Percentiles rank a stretch among this genome's conserved stretches.
Evolutionary conservation across 2,113 vertebrate species (phyloP).

Genomic region (Cervus canadensis): DNA sequence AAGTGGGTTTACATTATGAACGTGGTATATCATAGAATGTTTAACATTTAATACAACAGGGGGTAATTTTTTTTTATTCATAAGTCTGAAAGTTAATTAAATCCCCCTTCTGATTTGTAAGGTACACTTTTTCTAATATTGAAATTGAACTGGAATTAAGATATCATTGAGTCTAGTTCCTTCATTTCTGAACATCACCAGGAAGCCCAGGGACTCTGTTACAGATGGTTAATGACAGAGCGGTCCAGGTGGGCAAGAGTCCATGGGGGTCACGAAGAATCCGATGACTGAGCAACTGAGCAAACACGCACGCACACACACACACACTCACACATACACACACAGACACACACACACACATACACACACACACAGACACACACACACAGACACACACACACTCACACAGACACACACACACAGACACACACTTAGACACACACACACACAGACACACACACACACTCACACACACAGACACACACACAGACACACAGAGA

Average conservation of each 20-base stretch:
- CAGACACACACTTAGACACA: not conserved
- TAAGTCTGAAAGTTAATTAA: slow-evolving; percentile 14
- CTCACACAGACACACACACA: not conserved
- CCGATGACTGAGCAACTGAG: not conserved
- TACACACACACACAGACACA: not conserved
- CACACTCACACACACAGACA: no score
- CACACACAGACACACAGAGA: no score
- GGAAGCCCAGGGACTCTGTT: not conserved
- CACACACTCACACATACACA: not conserved
- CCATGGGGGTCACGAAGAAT: not conserved
- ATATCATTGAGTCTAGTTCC: not conserved
- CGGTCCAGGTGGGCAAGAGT: not conserved
- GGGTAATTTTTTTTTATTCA: not conserved
- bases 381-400: not conserved
- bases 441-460: not conserved
- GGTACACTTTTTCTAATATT: not conserved
- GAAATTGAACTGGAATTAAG: not conserved
- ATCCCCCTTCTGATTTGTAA: not conserved
- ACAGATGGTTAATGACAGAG: not conserved
- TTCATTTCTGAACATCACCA: not conserved
- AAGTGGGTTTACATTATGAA: slow-evolving; percentile 3
- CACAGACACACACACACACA: not conserved
- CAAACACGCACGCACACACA: no score
- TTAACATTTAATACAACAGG: not conserved
- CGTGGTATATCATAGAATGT: not conserved